Evolutionary conservation across 2,888 invertebrate genomes (phyloP).

Genomic region (Sepiola atlantica): DNA sequence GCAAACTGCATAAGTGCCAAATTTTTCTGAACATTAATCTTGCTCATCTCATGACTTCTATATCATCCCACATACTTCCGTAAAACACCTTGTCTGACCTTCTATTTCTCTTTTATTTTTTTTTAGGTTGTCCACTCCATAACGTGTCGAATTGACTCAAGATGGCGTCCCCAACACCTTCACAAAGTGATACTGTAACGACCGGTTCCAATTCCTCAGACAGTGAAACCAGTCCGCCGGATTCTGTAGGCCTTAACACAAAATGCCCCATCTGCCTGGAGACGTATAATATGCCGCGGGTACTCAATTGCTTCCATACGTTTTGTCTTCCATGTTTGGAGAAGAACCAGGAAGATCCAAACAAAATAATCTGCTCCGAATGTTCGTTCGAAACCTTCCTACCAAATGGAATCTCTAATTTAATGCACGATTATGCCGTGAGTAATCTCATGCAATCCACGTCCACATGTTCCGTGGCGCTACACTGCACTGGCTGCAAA

Average conservation of each 20-base stretch:
- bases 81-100: not conserved
- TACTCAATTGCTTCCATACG: slow-evolving; percentile 80
- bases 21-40: too few relatives aligned
- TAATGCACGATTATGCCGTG: slow-evolving; percentile 81
- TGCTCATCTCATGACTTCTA: not conserved
- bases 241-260: slow-evolving; percentile 64
- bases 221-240: slow-evolving; percentile 62
- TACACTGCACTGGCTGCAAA: slow-evolving; percentile 93
- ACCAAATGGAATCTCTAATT: slow-evolving; percentile 79
- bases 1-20: too few relatives aligned
- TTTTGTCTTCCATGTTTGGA: slow-evolving; percentile 89
- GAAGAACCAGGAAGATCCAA: slow-evolving; percentile 77
- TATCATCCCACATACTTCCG: not conserved
- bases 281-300: slow-evolving; percentile 77
- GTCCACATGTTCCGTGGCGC: slow-evolving; percentile 76
- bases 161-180: slow-evolving; percentile 72
- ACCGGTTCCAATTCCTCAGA: slow-evolving; percentile 71
- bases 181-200: slow-evolving; percentile 69
- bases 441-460: slow-evolving; percentile 75
- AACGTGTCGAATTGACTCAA: slow-evolving; percentile 6
- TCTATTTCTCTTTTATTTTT: not conserved
- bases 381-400: slow-evolving; percentile 76
- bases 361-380: slow-evolving; percentile 84
- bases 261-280: slow-evolving; percentile 85
- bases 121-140: not conserved